Evolutionary conservation across 2,888 invertebrate genomes (phyloP), one percentile per base, ranked within the genome.

Genomic region (Tetheella fluctuosa): DNA sequence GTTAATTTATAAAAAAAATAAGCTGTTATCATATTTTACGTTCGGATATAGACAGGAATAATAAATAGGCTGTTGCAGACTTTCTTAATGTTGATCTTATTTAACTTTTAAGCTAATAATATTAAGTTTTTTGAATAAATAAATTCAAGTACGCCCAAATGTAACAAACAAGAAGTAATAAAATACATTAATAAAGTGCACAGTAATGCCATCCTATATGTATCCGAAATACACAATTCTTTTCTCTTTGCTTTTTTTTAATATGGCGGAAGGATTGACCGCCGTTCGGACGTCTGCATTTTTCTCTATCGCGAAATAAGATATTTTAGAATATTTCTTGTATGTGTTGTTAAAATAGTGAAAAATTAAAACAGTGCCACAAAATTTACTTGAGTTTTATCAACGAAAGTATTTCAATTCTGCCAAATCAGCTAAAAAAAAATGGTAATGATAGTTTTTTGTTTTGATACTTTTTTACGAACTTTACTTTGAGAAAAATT

Each of bases 401-500:
- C 62, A 48, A 62, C 63, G 59, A 55, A 55, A 71, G 74, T 70
- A 68, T 63, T 69, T 62, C 59, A 67, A 70, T 71, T 73, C 76
- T 62, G 68, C 69, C 69, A 71, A 76, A 79, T 82, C 79, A 70
- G 74, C 74, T 69, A 71, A 82, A 91, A 93, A 91, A 93, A 93
- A 93, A 93, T 93, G 93, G 93, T 93, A 93, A 92, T 89, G 91
- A 91, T 90, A 90, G 91, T 93, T 93, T 93, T 94, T 94, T 94
- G 93, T 93, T 93, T 93, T 93, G 93, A 91, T 93, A 93, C 92
- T 91, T 93, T 91, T 93, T 93, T 89, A 89, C 84, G 79, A 90
- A 90, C 86, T 89, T 88, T 82, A 85, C 86, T 83, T 86, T 80
- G 77, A 80, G 79, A 77, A 79, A 81, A 83, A 80, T 82, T 80